Percentiles rank a stretch among this genome's conserved stretches.
Evolutionary conservation across 2,113 vertebrate genomes (phyloP).

Genomic region (Anhinga anhinga): DNA sequence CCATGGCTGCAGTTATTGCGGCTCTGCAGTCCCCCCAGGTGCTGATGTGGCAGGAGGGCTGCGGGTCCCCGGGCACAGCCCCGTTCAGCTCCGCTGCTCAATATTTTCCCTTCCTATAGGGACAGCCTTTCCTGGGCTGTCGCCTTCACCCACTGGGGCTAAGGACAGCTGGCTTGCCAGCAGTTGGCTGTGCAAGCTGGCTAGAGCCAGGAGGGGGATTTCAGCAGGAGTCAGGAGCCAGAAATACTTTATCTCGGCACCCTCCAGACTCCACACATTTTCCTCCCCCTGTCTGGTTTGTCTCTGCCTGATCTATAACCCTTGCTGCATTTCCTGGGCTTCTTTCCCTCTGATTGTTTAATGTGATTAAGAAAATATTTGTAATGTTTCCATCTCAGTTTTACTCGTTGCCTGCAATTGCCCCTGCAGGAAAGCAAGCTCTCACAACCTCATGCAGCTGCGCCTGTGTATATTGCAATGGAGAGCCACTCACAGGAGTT

Average conservation of each 20-base stretch:
- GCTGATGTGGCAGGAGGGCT: neutral
- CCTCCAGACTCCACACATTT: neutral
- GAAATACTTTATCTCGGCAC: neutral
- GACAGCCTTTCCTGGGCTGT: neutral
- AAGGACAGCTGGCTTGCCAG: neutral
- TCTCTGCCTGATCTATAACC: neutral
- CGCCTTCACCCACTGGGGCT: neutral
- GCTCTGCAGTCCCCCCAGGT: neutral
- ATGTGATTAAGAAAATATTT: neutral
- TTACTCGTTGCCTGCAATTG: neutral
- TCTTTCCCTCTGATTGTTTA: neutral
- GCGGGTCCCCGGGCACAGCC: accelerated
- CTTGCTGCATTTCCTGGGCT: neutral
- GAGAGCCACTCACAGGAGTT: neutral
- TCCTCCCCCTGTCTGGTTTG: neutral
- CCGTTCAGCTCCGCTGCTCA: neutral
- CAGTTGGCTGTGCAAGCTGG: neutral
- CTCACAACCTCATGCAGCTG: neutral
- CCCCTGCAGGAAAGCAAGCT: neutral
- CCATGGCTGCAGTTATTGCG: accelerated
- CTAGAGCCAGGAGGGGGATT: neutral
- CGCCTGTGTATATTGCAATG: neutral
- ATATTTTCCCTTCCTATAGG: neutral
- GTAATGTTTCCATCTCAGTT: neutral
- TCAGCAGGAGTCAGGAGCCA: neutral